phyloP scores from a whole-genome alignment of 2,888 invertebrate species.

The Papilio gigon region DNA sequence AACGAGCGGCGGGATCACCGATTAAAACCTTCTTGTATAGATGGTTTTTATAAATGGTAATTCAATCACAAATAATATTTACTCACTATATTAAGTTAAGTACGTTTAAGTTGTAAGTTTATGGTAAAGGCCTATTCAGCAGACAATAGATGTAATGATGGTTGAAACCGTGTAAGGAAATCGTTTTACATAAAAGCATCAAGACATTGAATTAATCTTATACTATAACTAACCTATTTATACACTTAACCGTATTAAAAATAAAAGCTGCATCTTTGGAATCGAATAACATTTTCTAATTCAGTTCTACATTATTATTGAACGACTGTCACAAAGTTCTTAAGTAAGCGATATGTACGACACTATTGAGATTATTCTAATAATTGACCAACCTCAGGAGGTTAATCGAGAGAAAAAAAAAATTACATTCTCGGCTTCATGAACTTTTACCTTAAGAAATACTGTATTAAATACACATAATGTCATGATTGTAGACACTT shows the following conservation, averaged over 20 bases:
- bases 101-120: neutral
- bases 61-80: neutral
- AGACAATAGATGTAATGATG: neutral
- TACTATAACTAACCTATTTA: conserved; percentile 57
- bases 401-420: conserved; percentile 47
- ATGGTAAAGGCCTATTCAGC: too few relatives aligned
- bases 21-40: too few relatives aligned
- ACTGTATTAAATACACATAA: conserved; percentile 6
- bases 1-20: too few relatives aligned
- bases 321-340: conserved; percentile 73
- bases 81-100: neutral
- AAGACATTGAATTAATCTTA: conserved; percentile 45
- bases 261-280: conserved; percentile 80
- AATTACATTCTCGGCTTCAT: neutral
- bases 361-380: conserved; percentile 53
- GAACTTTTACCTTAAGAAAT: conserved; percentile 1
- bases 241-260: conserved; percentile 72
- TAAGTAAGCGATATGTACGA: conserved; percentile 79
- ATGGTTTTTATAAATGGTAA: neutral
- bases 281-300: conserved; percentile 55
- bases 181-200: conserved; percentile 42
- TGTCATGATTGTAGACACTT: neutral
- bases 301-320: conserved; percentile 64
- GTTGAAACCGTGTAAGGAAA: neutral
- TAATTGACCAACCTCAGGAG: conserved; percentile 53